These are phyloP conservation scores for Rhodinocichla rosea DNA, from an alignment of 2,113 vertebrate genomes.

Conservation along the genomic window DNA sequence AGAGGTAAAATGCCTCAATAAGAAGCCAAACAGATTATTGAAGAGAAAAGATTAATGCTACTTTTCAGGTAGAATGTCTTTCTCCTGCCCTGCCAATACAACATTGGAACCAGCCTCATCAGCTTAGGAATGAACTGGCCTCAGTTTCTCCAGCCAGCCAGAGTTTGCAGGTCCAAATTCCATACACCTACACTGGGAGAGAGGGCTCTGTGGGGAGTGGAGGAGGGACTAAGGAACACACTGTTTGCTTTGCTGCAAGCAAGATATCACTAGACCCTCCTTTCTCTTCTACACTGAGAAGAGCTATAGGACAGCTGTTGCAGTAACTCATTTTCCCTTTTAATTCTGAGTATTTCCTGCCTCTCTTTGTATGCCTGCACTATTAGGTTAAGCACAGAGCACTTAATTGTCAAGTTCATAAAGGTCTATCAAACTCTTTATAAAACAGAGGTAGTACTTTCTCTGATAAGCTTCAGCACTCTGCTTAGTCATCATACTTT, in stretches of 20 bases:
- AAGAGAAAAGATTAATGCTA: background rate
- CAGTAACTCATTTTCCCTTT: background rate
- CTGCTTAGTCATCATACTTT: constrained; percentile 19
- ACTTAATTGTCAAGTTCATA: background rate
- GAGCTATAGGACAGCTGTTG: background rate
- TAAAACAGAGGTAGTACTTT: background rate
- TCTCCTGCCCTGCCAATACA: background rate
- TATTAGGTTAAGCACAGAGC: background rate
- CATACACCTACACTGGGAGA: background rate
- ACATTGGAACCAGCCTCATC: background rate
- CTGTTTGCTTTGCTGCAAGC: background rate
- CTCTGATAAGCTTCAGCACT: constrained; percentile 48
- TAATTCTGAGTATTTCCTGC: background rate
- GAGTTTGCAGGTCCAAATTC: background rate
- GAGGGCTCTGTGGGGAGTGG: background rate
- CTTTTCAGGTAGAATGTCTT: background rate
- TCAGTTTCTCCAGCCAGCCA: background rate
- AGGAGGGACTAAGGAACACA: background rate
- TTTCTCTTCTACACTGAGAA: background rate
- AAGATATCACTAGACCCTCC: background rate
- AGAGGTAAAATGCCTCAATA: background rate
- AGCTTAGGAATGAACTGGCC: background rate
- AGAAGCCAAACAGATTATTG: background rate
- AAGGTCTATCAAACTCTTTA: background rate
- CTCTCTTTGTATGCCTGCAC: background rate